Evolutionary conservation across 2,113 vertebrate species (phyloP), one percentile per base, ranked within the genome.

Genomic region (Epinephelus cyanopodus): DNA sequence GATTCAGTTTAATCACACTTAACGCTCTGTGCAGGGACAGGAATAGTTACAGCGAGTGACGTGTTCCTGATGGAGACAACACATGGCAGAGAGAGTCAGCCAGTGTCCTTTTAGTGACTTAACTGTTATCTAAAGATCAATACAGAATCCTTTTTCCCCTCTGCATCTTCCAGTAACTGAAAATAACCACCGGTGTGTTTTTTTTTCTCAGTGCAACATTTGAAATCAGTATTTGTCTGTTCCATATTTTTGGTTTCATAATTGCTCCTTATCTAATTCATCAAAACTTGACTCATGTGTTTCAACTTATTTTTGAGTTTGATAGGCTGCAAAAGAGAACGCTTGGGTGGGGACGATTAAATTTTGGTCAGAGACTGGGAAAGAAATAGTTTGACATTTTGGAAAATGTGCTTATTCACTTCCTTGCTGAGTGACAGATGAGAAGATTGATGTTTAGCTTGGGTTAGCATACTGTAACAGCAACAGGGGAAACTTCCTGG

Each of bases 31-130:
- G 1, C 3, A 6, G 23, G 13, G 63, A 74, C 79, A 52, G 72
- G 58, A 89, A 86, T 85, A 85, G 71, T 65, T 65, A 12, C 45
- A 70, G 58, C 52, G 52, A 21, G 73, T 48, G 73, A 56, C 7
- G 21, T 23, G 47, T 18, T 33, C 23, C 27, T 37, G 70, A 75
- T 53, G 29, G 33, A 86, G 58, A 58, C 33, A 27, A 56, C 64
- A 78, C 75, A 42, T 65, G 75, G 27, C 53, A 42, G 48, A 45
- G 7, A 57, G 68, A 65, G 19, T n/a, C 33, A 23, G 56, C 0
- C 57, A 1, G 27, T 9, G 50, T 65, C 39, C 19, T 39, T 52
- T 25, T 18, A 67, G 14, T 14, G 47, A 61, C 29, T 37, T n/a
- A n/a, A 54, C 58, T 25, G 48, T 57, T 48, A 25, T 25, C 19